Conservation (phyloP, 1,140 invertebrate genomes). For the Eueides isabella region DNA sequence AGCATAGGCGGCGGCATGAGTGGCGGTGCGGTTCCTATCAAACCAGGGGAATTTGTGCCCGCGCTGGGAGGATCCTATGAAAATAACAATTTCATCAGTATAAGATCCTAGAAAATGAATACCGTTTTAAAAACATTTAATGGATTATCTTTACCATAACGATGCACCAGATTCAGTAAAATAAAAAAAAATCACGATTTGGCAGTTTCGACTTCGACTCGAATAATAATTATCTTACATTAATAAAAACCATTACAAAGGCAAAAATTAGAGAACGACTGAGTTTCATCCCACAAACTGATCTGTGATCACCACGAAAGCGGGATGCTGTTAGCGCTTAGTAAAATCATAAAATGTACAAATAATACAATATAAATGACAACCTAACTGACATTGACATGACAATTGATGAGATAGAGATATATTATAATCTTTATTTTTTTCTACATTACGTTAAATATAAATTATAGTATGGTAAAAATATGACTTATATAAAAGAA, state of each 20-base stretch:
- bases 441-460: too few relatives aligned
- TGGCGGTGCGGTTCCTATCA: conserved; percentile 57
- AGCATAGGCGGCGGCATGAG: conserved; percentile 47
- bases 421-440: too few relatives aligned
- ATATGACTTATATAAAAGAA: too few relatives aligned
- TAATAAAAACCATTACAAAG: not conserved
- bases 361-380: not conserved
- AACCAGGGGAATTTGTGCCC: conserved; percentile 65
- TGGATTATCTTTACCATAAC: not conserved
- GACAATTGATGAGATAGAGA: too few relatives aligned
- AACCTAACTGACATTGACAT: conserved; percentile 8
- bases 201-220: not conserved
- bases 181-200: not conserved
- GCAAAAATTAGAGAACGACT: not conserved
- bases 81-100: not conserved
- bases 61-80: conserved; percentile 61
- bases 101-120: not conserved
- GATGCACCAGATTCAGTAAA: not conserved
- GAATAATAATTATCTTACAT: not conserved
- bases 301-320: not conserved
- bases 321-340: not conserved
- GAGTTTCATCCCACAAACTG: not conserved
- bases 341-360: not conserved
- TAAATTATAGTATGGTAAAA: too few relatives aligned
- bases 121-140: not conserved